phyloP scores from a whole-genome alignment of 2,797 vertebrate species.

The Acanthurus lineatus region DNA sequence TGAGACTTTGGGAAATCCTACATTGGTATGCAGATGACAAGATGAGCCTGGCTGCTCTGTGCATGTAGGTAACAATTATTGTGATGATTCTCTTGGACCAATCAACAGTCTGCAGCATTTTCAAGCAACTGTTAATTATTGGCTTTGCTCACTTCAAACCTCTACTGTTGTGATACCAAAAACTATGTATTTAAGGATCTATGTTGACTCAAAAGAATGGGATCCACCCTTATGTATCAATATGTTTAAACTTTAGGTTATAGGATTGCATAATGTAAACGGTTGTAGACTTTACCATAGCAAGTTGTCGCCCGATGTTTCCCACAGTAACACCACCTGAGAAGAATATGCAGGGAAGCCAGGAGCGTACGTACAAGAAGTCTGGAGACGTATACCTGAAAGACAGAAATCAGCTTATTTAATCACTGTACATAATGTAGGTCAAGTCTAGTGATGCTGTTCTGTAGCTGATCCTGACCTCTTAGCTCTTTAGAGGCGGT shows the following conservation, averaged over 20 bases:
- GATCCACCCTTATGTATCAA: not conserved
- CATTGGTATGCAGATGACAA: too few species aligned
- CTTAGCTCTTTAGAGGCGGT: not conserved
- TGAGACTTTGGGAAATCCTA: too few species aligned
- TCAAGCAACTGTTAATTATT: too few species aligned
- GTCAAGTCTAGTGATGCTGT: not conserved
- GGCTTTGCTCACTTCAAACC: too few species aligned
- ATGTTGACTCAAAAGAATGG: not conserved
- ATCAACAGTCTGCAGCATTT: too few species aligned
- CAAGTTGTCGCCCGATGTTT: conserved; percentile 97
- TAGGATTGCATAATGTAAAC: not conserved
- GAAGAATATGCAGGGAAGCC: conserved; percentile 99
- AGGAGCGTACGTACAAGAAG: conserved; percentile 96
- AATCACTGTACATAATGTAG: conserved; percentile 10
- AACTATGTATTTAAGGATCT: too few species aligned
- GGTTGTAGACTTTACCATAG: conserved; percentile 89
- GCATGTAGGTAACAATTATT: too few species aligned
- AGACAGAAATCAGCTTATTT: conserved; percentile 8
- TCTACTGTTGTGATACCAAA: too few species aligned
- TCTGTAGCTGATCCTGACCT: not conserved
- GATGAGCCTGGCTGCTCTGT: too few species aligned
- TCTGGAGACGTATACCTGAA: conserved; percentile 96
- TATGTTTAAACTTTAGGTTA: not conserved
- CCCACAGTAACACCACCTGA: conserved; percentile 98
- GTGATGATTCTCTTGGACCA: too few species aligned